These are phyloP conservation scores for Anthopleura sola DNA, from an alignment of 64 coral and sea anemone species.

Conservation along the genomic window DNA sequence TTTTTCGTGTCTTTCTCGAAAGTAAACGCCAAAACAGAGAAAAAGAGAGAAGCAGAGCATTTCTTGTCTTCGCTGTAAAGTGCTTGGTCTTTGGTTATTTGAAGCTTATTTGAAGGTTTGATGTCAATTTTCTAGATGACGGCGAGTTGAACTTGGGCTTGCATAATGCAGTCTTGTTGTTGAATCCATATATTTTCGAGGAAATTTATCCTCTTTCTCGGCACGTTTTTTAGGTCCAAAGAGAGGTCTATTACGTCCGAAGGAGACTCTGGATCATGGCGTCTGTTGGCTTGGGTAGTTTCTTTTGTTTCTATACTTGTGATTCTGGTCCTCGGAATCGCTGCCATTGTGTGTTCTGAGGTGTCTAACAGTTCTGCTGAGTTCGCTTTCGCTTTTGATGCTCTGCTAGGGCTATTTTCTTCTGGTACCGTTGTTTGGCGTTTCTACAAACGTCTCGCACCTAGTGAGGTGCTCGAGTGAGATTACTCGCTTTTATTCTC, in stretches of 20 bases:
- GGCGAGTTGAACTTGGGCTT: too few species aligned
- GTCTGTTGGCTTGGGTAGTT: conserved; percentile 51
- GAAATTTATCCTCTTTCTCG: too few species aligned
- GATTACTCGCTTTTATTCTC: conserved; percentile 67
- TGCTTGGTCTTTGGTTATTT: too few species aligned
- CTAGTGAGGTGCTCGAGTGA: too few species aligned
- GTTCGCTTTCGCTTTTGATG: conserved; percentile 80
- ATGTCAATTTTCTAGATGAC: too few species aligned
- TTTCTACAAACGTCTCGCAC: conserved; percentile 65
- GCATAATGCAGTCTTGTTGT: too few species aligned
- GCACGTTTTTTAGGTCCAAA: background rate
- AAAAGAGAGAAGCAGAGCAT: too few species aligned
- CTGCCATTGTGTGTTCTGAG: conserved; percentile 65
- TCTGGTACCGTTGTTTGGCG: conserved; percentile 77
- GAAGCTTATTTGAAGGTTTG: too few species aligned
- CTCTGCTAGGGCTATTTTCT: conserved; percentile 65
- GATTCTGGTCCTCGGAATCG: conserved; percentile 45
- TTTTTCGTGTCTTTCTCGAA: too few species aligned
- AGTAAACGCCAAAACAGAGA: too few species aligned
- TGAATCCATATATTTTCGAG: too few species aligned
- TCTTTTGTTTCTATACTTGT: conserved; percentile 64
- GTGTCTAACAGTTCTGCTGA: conserved; percentile 73
- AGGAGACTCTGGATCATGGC: conserved; percentile 22
- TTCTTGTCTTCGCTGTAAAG: too few species aligned
- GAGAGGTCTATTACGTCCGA: background rate